Percentiles rank a stretch among this genome's conserved stretches.
Evolutionary conservation across 92 coral and sea anemone genomes (phyloP).

Genomic region (Actinostola sp.): DNA sequence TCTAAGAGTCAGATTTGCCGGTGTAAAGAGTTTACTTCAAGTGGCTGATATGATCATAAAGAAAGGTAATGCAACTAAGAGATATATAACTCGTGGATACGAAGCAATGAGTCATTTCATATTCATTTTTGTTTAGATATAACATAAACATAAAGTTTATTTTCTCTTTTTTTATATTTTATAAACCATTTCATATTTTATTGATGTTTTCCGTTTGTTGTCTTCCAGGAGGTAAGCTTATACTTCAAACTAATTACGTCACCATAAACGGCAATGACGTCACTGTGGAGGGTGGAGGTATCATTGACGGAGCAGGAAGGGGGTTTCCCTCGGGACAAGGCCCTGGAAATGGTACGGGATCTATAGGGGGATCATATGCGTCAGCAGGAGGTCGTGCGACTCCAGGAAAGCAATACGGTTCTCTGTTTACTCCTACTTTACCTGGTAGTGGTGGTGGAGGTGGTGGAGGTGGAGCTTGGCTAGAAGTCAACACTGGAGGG

Average conservation of each 20-base stretch:
- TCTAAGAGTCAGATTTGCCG: constrained; percentile 33
- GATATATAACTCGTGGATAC: too few relatives aligned
- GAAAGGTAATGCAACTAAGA: constrained; percentile 49
- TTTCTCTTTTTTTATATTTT: too few relatives aligned
- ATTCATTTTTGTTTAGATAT: too few relatives aligned
- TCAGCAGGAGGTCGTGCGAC: constrained; percentile 60
- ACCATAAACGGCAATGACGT: constrained; percentile 31
- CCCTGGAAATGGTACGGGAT: constrained; percentile 62
- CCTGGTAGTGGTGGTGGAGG: constrained; percentile 76
- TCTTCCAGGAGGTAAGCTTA: constrained; percentile 52
- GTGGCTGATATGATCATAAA: constrained; percentile 34
- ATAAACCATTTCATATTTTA: not conserved
- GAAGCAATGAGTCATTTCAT: too few relatives aligned
- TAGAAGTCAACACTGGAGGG: constrained; percentile 53
- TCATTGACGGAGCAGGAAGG: constrained; percentile 56
- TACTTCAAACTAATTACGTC: constrained; percentile 45
- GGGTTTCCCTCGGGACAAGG: constrained; percentile 61
- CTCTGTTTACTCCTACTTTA: constrained; percentile 44
- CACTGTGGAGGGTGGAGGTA: constrained; percentile 59
- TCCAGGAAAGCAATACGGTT: constrained; percentile 50
- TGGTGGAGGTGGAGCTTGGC: constrained; percentile 67
- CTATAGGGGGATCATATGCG: constrained; percentile 59
- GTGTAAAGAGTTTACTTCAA: constrained; percentile 12
- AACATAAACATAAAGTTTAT: too few relatives aligned
- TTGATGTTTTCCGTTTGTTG: not conserved